phyloP scores from a whole-genome alignment of 2,797 vertebrate species.

The Microctenopoma lineatum region DNA sequence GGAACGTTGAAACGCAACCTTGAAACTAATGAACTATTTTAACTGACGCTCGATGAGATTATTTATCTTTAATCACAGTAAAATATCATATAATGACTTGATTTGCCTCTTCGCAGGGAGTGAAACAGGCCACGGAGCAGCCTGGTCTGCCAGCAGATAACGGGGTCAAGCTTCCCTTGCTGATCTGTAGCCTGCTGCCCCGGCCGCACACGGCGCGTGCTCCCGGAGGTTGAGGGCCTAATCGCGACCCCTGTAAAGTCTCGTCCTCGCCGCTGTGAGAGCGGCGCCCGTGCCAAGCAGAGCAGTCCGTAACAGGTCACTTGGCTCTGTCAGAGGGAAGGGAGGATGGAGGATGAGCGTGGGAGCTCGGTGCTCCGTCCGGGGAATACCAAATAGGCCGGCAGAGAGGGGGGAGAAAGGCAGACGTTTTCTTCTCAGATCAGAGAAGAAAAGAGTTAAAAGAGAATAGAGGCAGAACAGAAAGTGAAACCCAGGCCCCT shows the following conservation, averaged over 20 bases:
- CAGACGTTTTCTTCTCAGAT: slow-evolving; percentile 53
- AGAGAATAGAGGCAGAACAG: slow-evolving; percentile 36
- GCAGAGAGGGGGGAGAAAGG: slow-evolving; percentile 27
- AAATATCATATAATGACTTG: not conserved
- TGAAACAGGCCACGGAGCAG: not conserved
- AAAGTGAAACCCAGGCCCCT: slow-evolving; percentile 46
- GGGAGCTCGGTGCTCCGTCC: slow-evolving; percentile 34
- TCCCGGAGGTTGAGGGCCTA: slow-evolving; percentile 27
- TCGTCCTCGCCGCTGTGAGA: slow-evolving; percentile 27
- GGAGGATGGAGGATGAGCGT: slow-evolving; percentile 24
- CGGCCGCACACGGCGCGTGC: slow-evolving; percentile 19
- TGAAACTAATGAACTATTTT: slow-evolving; percentile 8
- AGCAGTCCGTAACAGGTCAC: slow-evolving; percentile 56
- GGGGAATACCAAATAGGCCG: slow-evolving; percentile 70
- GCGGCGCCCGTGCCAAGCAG: slow-evolving; percentile 46
- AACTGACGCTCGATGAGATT: slow-evolving; percentile 2
- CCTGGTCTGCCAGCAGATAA: slow-evolving; percentile 2
- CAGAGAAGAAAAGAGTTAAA: slow-evolving; percentile 56
- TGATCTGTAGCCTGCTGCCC: slow-evolving; percentile 33
- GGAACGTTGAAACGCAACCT: slow-evolving; percentile 10
- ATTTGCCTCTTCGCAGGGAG: not conserved
- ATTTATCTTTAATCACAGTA: slow-evolving; percentile 14
- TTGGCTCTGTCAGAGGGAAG: slow-evolving; percentile 42
- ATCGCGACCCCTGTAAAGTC: slow-evolving; percentile 33
- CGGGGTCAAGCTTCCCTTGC: slow-evolving; percentile 3